A percentile compares a stretch with the other conserved stretches of the same genome.
phyloP scores from a whole-genome alignment of 2,888 invertebrate species.

The Holacanthella duospinosa region DNA sequence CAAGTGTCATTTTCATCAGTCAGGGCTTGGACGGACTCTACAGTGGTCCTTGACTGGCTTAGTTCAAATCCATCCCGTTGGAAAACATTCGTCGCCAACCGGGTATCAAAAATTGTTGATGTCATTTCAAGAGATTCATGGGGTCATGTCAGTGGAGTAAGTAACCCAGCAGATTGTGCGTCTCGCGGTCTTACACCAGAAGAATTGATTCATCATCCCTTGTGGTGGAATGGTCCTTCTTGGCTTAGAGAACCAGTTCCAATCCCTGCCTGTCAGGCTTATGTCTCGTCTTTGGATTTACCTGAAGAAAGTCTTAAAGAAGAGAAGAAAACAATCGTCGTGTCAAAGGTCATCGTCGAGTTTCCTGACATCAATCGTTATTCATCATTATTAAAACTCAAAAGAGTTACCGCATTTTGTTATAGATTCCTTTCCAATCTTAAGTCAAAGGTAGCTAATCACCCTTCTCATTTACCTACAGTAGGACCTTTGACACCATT shows the following conservation, averaged over 20 bases:
- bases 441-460: background rate
- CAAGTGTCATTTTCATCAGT: conserved; percentile 6
- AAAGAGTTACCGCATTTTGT: background rate
- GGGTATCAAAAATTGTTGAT: conserved; percentile 35
- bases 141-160: conserved; percentile 20
- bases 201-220: background rate
- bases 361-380: background rate
- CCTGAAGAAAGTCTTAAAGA: background rate
- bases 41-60: conserved; percentile 38
- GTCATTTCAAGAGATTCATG: conserved; percentile 12
- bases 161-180: conserved; percentile 27
- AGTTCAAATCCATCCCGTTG: conserved; percentile 18
- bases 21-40: conserved; percentile 38
- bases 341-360: background rate
- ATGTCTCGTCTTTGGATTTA: background rate
- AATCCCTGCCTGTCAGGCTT: background rate
- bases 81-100: conserved; percentile 37
- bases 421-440: background rate
- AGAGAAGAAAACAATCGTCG: background rate
- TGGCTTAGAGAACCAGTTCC: conserved; percentile 17
- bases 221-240: conserved; percentile 5
- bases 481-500: background rate
- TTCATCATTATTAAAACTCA: background rate
- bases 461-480: background rate
- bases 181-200: conserved; percentile 10